Evolutionary conservation across 2,113 vertebrate species (phyloP).

Genomic region (Melanocharis versteri): DNA sequence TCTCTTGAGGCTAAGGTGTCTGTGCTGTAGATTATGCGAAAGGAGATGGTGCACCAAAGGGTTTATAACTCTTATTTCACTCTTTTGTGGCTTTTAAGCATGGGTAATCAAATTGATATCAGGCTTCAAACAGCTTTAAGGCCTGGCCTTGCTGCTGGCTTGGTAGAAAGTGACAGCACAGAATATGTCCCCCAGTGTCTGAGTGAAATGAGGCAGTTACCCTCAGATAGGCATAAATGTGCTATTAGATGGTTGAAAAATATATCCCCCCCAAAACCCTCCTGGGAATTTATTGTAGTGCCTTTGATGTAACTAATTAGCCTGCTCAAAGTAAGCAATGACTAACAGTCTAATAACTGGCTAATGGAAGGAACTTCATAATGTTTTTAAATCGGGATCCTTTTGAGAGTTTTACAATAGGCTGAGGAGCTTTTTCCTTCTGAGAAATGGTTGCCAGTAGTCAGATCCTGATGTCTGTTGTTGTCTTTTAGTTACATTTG

Average conservation of each 20-base stretch:
- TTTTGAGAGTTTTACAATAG: conserved; percentile 32
- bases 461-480: background rate
- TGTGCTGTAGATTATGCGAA: background rate
- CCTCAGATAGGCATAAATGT: conserved; percentile 59
- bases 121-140: conserved; percentile 15
- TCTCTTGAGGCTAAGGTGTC: background rate
- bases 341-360: conserved; percentile 63
- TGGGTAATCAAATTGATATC: conserved; percentile 13
- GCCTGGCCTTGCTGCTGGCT: background rate
- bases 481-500: background rate
- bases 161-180: conserved; percentile 11
- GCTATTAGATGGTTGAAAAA: conserved; percentile 57
- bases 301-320: conserved; percentile 81
- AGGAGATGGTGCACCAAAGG: background rate
- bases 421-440: background rate
- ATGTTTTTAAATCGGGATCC: conserved; percentile 53
- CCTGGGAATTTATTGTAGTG: conserved; percentile 68
- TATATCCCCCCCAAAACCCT: background rate
- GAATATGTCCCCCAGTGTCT: conserved; percentile 12
- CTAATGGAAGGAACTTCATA: conserved; percentile 66
- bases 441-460: background rate
- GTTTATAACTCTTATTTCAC: background rate
- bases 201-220: conserved; percentile 48
- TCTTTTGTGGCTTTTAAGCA: background rate
- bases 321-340: conserved; percentile 65